Percentiles rank a stretch among this genome's conserved stretches.
Conservation (phyloP, 1,140 invertebrate species). For the Brachionus paranguensis region DNA sequence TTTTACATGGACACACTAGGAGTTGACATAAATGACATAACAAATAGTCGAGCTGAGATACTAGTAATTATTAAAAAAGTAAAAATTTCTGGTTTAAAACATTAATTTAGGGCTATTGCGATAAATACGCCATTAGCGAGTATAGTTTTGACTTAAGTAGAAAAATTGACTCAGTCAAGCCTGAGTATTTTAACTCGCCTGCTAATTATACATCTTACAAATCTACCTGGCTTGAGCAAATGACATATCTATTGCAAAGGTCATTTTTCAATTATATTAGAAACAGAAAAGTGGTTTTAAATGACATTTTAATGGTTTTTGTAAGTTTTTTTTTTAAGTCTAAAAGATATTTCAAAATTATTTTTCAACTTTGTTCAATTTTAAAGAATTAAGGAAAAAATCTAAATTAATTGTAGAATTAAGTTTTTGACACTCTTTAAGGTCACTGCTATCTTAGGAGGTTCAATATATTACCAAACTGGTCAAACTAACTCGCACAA, state of each 20-base stretch:
- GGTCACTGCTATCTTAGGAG: slow-evolving; percentile 20
- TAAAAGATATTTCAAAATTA: too few species aligned
- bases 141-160: neutral
- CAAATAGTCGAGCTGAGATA: slow-evolving; percentile 5
- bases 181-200: neutral
- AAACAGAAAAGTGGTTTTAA: slow-evolving; percentile 18
- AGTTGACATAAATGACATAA: slow-evolving; percentile 11
- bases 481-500: neutral
- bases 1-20: slow-evolving; percentile 25
- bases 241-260: neutral
- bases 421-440: neutral
- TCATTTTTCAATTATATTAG: slow-evolving; percentile 33
- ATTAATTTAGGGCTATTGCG: neutral
- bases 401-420: too few species aligned
- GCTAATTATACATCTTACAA: slow-evolving; percentile 27
- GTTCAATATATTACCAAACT: slow-evolving; percentile 6
- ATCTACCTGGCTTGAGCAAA: neutral
- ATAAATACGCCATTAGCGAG: slow-evolving; percentile 5
- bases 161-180: slow-evolving; percentile 9
- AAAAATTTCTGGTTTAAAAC: too few species aligned
- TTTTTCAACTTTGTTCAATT: too few species aligned
- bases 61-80: neutral
- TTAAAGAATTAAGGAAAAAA: too few species aligned
- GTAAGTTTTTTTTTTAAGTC: slow-evolving; percentile 16
- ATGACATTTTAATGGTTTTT: slow-evolving; percentile 7